A percentile compares a stretch with the other conserved stretches of the same genome.
phyloP scores from a whole-genome alignment of 2,797 vertebrate species.

The Rhynchotus rufescens region DNA sequence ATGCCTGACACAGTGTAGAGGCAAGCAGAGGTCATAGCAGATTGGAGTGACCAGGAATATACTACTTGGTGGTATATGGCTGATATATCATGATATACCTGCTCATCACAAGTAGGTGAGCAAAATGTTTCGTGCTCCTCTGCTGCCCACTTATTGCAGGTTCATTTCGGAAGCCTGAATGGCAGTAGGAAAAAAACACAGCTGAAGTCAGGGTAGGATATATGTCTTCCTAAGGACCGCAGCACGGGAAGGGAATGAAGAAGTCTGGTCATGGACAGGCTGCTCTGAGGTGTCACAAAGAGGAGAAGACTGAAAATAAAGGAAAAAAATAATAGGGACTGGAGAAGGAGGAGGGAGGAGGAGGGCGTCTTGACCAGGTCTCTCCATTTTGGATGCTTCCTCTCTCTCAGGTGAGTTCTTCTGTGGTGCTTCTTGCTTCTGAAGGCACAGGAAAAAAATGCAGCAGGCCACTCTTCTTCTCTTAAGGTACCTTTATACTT shows the following conservation, averaged over 20 bases:
- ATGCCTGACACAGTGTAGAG: neutral
- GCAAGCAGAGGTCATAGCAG: neutral
- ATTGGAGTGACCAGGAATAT: neutral
- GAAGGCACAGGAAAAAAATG: neutral
- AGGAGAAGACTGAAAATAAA: neutral
- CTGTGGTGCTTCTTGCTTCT: neutral
- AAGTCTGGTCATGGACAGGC: neutral
- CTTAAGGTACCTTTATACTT: neutral
- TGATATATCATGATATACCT: neutral
- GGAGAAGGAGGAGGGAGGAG: neutral
- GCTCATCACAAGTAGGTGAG: neutral
- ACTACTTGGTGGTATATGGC: neutral
- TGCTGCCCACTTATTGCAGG: neutral
- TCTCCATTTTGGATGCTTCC: neutral
- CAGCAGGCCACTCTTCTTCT: neutral
- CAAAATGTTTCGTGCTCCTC: neutral
- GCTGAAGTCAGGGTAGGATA: neutral
- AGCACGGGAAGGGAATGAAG: neutral
- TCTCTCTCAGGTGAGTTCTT: neutral
- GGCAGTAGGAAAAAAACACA: neutral
- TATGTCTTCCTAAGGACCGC: neutral
- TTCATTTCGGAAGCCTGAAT: neutral
- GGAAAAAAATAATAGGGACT: neutral
- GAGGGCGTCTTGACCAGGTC: neutral
- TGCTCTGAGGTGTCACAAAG: neutral